These are phyloP conservation scores for Syngnathus scovelli DNA, from an alignment of 2,113 vertebrate species.

Conservation along the genomic window DNA sequence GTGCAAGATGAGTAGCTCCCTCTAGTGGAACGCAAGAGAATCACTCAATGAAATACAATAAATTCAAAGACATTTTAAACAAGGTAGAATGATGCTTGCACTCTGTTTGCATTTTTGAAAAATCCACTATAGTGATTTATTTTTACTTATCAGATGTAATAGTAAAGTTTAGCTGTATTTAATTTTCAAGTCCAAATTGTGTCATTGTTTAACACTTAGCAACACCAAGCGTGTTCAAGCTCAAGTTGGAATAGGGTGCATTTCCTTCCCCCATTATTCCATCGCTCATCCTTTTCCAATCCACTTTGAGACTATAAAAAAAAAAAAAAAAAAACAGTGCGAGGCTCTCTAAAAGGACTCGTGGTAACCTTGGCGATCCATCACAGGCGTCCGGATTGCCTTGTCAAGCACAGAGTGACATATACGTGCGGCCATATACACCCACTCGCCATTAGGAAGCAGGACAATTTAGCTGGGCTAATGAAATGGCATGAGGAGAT, in stretches of 20 bases:
- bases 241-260: not conserved
- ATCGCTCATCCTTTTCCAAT: constrained; percentile 19
- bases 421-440: constrained; percentile 22
- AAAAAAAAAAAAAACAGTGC: constrained; percentile 33
- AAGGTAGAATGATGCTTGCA: no score
- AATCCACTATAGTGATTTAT: no score
- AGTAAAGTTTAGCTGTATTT: no score
- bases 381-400: constrained; percentile 44
- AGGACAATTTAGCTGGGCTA: constrained; percentile 36
- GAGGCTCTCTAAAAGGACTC: constrained; percentile 47
- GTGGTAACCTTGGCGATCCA: constrained; percentile 38
- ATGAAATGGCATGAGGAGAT: constrained; percentile 56
- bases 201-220: not conserved
- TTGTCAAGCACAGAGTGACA: constrained; percentile 43
- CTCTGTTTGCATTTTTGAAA: no score
- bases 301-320: constrained; percentile 43
- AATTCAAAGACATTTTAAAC: no score
- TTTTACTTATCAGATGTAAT: no score
- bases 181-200: no score
- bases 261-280: not conserved
- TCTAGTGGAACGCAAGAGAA: no score
- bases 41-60: no score
- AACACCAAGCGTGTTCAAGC: not conserved
- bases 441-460: constrained; percentile 33
- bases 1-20: no score